Base-by-base conservation (phyloP, 1,140 invertebrate genomes). In the Drosophila kohkoa region DNA sequence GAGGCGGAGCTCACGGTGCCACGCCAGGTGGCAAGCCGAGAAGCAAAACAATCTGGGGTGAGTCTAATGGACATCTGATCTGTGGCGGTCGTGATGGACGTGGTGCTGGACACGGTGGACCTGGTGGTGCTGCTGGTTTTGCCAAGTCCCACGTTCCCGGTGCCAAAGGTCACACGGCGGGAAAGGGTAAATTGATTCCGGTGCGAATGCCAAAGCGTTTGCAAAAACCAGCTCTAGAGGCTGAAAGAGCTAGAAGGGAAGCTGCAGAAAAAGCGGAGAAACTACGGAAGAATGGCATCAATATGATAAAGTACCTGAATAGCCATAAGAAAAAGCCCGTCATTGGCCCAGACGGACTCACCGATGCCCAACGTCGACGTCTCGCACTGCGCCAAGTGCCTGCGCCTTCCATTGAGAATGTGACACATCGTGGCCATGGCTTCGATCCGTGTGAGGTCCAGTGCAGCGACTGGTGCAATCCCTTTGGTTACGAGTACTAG, bases 301-400 rank as follows among this genome's bases (percentile, higher is more conserved):
- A 83, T 3, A 89, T 83, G 79, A 68, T 87, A 28, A 62, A 78
- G 8, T 16, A 48, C 10, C 4, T 20, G 15, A 48, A 48, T 2
- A 43, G 3, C 2, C 41, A 43, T 0, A 48, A 20, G 10, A 48
- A 4, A 6, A 48, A 48, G 2, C 3, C 0, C 3, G 13, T n/a
- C 0, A 8, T 70, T 2, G 78, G 78, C 0, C 16, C 57, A 0
- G 82, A 86, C 58, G 81, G 82, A 0, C 48, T 79, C 0, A 85
- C 52, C 0, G 64, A 51, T 13, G 38, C 30, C 1, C 49, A 85
- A 11, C 66, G 82, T 0, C 64, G 20, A 15, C 73, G 55, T 1
- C 30, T 46, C 0, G 30, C 46, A 1, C 58, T 83, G 0, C 43
- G 41, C 4, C 35, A 63, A 49, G 10, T 52, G 6, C 35, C 65